Base-by-base conservation (phyloP, 2,797 vertebrate genomes). In the Pangasius krempfi region DNA sequence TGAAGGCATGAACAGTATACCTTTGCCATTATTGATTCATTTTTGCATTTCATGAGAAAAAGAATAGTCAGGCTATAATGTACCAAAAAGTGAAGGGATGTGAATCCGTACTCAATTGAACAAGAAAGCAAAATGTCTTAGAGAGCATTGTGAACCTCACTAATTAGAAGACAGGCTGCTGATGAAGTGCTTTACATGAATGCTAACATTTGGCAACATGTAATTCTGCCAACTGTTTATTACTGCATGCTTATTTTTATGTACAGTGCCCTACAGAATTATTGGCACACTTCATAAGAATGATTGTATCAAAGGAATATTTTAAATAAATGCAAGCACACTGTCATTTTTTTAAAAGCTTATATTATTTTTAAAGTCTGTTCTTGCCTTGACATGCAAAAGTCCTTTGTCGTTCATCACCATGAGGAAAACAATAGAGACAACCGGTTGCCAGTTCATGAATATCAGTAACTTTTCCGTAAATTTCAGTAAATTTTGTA, bases 211-310 rank as follows among this genome's bases (percentile, higher is more conserved):
- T 52, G 56, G 5, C 66, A 60, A n/a, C 27, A 60, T 10, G 54
- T 30, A 73, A 83, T 82, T 87, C 82, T 52, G 40, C 54, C 68
- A 78, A 54, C 14, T 30, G 76, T 54, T 79, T 33, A 79, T 54
- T 54, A 30, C 76, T 5, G 47, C n/a, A 37, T 80, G 30, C 30
- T 80, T 56, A 56, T 80, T 79, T 79, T 79, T 58, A 58, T 22
- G 54, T 25, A 44, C 1, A 37, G 18, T 37, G 16, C 18, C 4
- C 14, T 33, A 27, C n/a, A 56, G 18, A 44, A 80, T 56, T 37
- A 58, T 80, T 58, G 54, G 30, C 30, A 58, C 27, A 1, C 14
- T 54, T 30, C 13, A 79, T 54, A 56, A 54, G 16, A 79, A 56
- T 56, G 50, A 37, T 4, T 37, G 18, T 33, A 30, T 54, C 33